A percentile compares a stretch with the other conserved stretches of the same genome.
Evolutionary conservation across 2,888 invertebrate species (phyloP).

Genomic region (Drosophila mayaguana): DNA sequence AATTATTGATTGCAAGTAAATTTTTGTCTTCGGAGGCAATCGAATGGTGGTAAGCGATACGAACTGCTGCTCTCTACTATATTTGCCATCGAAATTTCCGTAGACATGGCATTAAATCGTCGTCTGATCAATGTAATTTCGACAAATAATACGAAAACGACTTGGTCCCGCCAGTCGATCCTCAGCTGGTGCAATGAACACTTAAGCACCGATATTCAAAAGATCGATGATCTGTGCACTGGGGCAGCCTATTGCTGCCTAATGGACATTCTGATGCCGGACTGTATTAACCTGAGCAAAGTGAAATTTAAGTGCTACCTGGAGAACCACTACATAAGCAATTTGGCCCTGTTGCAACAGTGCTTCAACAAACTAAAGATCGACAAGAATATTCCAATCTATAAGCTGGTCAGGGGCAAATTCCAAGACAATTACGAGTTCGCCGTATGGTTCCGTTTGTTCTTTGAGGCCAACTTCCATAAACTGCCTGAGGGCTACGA

Average conservation of each 20-base stretch:
- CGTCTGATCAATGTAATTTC: slow-evolving; percentile 19
- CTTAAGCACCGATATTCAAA: background rate
- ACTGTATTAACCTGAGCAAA: slow-evolving; percentile 10
- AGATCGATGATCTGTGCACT: slow-evolving; percentile 39
- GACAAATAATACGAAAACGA: slow-evolving; percentile 1
- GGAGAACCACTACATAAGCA: slow-evolving; percentile 17
- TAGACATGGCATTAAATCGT: background rate
- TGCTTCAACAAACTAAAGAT: slow-evolving; percentile 12
- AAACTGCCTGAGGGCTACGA: slow-evolving; percentile 14
- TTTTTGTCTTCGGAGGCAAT: background rate
- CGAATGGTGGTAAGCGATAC: background rate
- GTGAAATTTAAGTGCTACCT: slow-evolving; percentile 20
- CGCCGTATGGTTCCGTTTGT: slow-evolving; percentile 41
- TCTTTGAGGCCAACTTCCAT: slow-evolving; percentile 37
- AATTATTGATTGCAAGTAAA: background rate
- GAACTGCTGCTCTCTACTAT: background rate
- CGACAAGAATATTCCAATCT: slow-evolving; percentile 21
- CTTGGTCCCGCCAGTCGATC: slow-evolving; percentile 32
- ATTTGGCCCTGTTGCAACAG: slow-evolving; percentile 32
- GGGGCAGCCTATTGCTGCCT: slow-evolving; percentile 45
- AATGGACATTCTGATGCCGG: slow-evolving; percentile 36
- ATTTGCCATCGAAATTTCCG: background rate
- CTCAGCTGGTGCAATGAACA: slow-evolving; percentile 27
- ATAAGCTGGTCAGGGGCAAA: slow-evolving; percentile 27
- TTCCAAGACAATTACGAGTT: slow-evolving; percentile 49